Conservation (phyloP, 2,113 vertebrate genomes). For the Cebus imitator region DNA sequence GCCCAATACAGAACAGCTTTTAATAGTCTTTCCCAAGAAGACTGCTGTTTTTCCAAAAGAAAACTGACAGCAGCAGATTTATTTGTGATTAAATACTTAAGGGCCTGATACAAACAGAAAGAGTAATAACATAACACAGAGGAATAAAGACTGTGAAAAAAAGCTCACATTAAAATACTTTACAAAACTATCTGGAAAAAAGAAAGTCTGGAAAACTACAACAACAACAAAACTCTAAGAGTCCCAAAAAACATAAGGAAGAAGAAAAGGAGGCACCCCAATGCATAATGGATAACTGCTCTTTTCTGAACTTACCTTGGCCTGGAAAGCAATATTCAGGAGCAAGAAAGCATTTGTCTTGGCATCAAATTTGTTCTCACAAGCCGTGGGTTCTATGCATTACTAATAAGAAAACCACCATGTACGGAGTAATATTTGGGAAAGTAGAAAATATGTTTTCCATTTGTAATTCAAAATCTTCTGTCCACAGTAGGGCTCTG, state of each 20-base stretch:
- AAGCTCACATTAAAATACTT: not conserved
- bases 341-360: constrained; percentile 56
- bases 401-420: constrained; percentile 57
- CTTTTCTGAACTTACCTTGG: constrained; percentile 45
- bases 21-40: constrained; percentile 64
- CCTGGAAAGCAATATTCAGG: constrained; percentile 40
- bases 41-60: constrained; percentile 61
- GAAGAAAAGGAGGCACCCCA: not conserved
- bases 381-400: constrained; percentile 57
- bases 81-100: constrained; percentile 70
- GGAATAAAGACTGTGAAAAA: constrained; percentile 16
- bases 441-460: constrained; percentile 60
- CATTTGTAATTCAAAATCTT: constrained; percentile 59
- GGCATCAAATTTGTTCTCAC: constrained; percentile 51
- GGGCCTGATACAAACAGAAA: constrained; percentile 50
- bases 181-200: constrained; percentile 36
- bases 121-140: not conserved
- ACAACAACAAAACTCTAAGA: not conserved
- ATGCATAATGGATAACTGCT: constrained; percentile 41
- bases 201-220: not conserved
- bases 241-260: not conserved
- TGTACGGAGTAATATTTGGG: constrained; percentile 54
- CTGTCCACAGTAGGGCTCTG: constrained; percentile 19
- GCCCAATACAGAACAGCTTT: constrained; percentile 48
- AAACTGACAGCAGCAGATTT: constrained; percentile 72